A percentile compares a stretch with the other conserved stretches of the same genome.
These are phyloP conservation scores for Otus sunia DNA, from an alignment of 2,113 vertebrate genomes.

Conservation along the genomic window DNA sequence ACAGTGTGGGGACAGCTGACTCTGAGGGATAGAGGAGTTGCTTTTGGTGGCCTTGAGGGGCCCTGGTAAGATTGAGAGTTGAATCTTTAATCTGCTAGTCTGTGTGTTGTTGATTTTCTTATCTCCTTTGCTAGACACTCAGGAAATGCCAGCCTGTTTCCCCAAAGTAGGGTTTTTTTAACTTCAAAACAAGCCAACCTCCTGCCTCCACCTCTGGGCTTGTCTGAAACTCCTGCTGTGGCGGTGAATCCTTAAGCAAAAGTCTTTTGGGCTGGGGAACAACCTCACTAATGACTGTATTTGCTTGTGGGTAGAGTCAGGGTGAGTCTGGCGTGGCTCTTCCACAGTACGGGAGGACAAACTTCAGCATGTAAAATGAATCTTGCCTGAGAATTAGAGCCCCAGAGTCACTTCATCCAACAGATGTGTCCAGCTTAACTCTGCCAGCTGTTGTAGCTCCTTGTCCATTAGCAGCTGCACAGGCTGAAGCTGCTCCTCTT, in stretches of 20 bases:
- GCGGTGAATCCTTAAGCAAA: not conserved
- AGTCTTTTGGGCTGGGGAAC: not conserved
- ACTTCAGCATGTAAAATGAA: too few relatives aligned
- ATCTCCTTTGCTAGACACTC: not conserved
- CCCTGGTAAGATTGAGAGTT: not conserved
- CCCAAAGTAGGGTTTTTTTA: not conserved
- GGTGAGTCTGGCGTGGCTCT: not conserved
- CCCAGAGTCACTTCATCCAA: too few relatives aligned
- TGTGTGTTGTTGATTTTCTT: fast-evolving
- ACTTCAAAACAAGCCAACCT: not conserved
- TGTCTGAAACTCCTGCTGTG: not conserved
- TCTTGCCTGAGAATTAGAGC: not conserved
- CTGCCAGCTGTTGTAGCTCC: not conserved
- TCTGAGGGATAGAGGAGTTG: not conserved
- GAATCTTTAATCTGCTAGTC: not conserved
- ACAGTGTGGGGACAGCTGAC: not conserved
- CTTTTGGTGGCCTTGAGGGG: not conserved
- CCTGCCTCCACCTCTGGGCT: not conserved
- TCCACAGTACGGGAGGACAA: fast-evolving
- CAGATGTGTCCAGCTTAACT: not conserved
- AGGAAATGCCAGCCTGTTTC: not conserved
- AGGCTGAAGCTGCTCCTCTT: not conserved
- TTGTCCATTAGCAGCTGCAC: not conserved
- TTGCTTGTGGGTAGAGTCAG: not conserved
- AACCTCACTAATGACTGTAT: not conserved